These are phyloP conservation scores for Philaenus spumarius DNA, from an alignment of 1,140 invertebrate genomes.

Conservation along the genomic window DNA sequence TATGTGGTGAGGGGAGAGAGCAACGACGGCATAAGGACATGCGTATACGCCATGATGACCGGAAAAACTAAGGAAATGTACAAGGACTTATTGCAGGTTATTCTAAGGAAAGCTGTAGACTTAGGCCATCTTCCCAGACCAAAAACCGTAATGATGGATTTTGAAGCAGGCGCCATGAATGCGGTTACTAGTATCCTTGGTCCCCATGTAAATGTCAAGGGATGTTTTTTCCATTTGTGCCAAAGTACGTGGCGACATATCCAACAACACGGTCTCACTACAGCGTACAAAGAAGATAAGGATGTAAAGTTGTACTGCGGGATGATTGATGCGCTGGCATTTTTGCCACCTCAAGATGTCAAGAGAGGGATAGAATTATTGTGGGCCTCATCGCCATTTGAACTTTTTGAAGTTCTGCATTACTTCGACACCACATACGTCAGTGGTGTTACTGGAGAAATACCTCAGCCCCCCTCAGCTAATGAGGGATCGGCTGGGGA, in stretches of 20 bases:
- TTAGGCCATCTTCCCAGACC: not conserved
- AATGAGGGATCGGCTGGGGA: too few species aligned
- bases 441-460: not conserved
- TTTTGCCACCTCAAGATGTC: not conserved
- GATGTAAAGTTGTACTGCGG: not conserved
- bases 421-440: not conserved
- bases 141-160: not conserved
- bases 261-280: not conserved
- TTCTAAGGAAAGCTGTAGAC: not conserved
- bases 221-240: not conserved
- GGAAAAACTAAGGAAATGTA: not conserved
- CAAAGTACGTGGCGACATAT: not conserved
- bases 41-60: not conserved
- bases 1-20: not conserved
- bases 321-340: conserved; percentile 5
- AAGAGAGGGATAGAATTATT: not conserved
- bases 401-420: not conserved
- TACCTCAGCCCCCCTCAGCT: not conserved
- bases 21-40: not conserved
- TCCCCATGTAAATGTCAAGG: not conserved
- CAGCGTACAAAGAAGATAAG: not conserved
- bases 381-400: conserved; percentile 1
- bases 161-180: not conserved
- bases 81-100: not conserved
- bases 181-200: not conserved